phyloP scores from a whole-genome alignment of 2,113 vertebrate species.

The Struthio camelus region DNA sequence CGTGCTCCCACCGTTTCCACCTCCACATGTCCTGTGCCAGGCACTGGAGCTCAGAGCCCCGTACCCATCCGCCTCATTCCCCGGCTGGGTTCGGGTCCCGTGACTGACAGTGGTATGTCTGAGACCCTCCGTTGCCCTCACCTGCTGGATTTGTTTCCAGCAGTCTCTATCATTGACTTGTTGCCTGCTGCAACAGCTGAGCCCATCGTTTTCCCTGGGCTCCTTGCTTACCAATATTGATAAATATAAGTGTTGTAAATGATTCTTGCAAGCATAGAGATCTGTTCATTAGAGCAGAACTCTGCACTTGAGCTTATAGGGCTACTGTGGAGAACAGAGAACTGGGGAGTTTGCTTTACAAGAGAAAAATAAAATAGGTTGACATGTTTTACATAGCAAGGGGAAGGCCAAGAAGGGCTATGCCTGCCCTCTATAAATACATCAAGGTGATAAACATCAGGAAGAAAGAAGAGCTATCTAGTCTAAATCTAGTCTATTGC shows the following conservation, averaged over 20 bases:
- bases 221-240: not conserved
- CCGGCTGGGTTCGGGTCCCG: not conserved
- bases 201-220: not conserved
- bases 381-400: not conserved
- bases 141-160: not conserved
- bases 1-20: not conserved
- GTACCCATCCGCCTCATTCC: not conserved
- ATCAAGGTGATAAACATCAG: not conserved
- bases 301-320: not conserved
- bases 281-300: not conserved
- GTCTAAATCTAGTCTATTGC: not conserved
- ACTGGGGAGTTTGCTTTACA: not conserved
- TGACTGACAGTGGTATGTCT: accelerated
- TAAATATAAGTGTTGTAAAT: accelerated
- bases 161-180: not conserved
- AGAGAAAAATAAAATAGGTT: not conserved
- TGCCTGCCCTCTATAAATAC: not conserved
- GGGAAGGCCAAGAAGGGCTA: not conserved
- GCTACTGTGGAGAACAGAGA: not conserved
- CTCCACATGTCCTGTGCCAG: not conserved
- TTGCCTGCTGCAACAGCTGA: not conserved
- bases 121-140: not conserved
- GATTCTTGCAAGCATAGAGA: not conserved
- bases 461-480: not conserved
- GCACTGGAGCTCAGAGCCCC: not conserved